Conservation (phyloP, 2,113 vertebrate genomes). For the Cromileptes altivelis region DNA sequence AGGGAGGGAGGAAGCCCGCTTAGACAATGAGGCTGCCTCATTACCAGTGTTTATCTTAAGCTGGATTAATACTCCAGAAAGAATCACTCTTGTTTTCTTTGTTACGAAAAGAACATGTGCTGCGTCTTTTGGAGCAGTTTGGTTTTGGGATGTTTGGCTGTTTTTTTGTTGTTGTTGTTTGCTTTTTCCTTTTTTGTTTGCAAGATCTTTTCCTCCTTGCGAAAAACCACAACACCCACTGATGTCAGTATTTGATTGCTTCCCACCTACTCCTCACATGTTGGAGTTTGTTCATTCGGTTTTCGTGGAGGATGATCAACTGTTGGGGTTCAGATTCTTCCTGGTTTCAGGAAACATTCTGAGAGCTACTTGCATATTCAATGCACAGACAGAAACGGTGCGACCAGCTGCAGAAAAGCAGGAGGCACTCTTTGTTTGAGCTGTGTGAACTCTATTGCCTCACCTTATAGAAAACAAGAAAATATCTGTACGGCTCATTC, state of each 20-base stretch:
- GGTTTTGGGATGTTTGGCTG: background rate
- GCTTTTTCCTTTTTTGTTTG: background rate
- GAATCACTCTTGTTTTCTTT: slow-evolving; percentile 34
- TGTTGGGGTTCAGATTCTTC: slow-evolving; percentile 10
- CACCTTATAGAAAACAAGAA: background rate
- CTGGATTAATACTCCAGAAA: slow-evolving; percentile 54
- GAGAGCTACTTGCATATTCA: slow-evolving; percentile 16
- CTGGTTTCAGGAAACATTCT: background rate
- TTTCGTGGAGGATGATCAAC: background rate
- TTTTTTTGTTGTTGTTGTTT: too few species aligned
- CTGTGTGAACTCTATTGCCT: background rate
- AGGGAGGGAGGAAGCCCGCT: slow-evolving; percentile 36
- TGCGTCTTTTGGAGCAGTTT: slow-evolving; percentile 13
- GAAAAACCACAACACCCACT: background rate
- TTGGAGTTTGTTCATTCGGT: background rate
- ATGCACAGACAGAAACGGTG: background rate
- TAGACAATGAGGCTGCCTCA: slow-evolving; percentile 57
- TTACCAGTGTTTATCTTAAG: slow-evolving; percentile 65
- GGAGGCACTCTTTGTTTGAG: background rate
- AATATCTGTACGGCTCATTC: background rate
- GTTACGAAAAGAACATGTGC: slow-evolving; percentile 23
- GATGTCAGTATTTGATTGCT: slow-evolving; percentile 13
- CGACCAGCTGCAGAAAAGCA: background rate
- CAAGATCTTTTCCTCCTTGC: background rate
- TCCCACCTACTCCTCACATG: slow-evolving; percentile 14